These are phyloP conservation scores for Poecilia picta DNA, from an alignment of 2,797 vertebrate genomes.

Conservation along the genomic window DNA sequence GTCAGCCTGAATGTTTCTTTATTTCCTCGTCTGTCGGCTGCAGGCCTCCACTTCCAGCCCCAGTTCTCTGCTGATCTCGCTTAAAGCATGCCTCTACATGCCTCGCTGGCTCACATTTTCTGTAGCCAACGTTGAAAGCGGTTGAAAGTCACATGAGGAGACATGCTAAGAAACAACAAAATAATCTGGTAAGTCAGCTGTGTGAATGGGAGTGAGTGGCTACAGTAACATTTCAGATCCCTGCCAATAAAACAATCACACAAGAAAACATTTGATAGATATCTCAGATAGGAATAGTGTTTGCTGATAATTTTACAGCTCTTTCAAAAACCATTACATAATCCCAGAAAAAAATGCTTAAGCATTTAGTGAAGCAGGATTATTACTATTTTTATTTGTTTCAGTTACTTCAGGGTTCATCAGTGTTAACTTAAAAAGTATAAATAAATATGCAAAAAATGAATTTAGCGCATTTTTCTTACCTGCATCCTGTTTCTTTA, in stretches of 20 bases:
- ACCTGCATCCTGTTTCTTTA: background rate
- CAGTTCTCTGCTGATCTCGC: background rate
- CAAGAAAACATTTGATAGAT: background rate
- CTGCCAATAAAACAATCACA: background rate
- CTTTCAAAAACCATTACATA: background rate
- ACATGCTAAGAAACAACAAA: background rate
- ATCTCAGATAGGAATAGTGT: background rate
- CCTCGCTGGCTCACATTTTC: background rate
- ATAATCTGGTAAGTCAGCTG: background rate
- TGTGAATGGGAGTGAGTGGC: background rate
- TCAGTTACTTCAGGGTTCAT: background rate
- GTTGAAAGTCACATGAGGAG: background rate
- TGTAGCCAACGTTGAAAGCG: background rate
- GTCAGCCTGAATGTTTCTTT: constrained; percentile 5
- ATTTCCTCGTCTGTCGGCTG: background rate
- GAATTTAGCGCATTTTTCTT: background rate
- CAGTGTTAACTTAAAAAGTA: background rate
- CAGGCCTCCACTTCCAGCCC: background rate
- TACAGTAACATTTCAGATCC: background rate
- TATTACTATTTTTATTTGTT: background rate
- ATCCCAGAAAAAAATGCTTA: background rate
- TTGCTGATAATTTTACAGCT: background rate
- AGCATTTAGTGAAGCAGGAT: background rate
- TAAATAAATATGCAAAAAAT: background rate
- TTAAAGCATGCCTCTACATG: background rate